Evolutionary conservation across 1,140 invertebrate genomes (phyloP).

Genomic region (Geopemphigus sp.): DNA sequence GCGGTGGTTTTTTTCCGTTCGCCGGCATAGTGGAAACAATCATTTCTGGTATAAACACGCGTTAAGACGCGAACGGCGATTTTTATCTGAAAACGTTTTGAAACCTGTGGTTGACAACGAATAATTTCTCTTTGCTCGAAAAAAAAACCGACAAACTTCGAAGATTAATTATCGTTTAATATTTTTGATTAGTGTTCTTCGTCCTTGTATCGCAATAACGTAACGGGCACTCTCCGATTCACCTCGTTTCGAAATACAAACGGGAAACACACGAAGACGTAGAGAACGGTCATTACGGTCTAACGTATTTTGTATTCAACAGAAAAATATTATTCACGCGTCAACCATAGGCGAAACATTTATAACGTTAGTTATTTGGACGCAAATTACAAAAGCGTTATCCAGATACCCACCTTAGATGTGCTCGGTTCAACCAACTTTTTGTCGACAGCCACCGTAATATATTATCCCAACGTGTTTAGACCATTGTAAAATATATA

Average conservation of each 20-base stretch:
- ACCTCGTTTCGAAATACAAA: too few species aligned
- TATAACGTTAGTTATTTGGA: constrained; percentile 2
- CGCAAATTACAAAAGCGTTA: neutral
- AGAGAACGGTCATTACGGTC: too few species aligned
- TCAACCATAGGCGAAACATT: neutral
- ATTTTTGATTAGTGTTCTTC: neutral
- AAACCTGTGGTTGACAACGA: neutral
- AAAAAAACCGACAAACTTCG: neutral
- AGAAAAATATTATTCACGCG: neutral
- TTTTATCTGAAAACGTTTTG: neutral
- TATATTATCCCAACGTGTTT: constrained; percentile 12
- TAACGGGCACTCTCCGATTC: too few species aligned
- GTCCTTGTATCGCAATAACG: too few species aligned
- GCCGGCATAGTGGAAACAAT: constrained; percentile 2
- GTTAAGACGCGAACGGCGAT: neutral
- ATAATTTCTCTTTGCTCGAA: constrained; percentile 10
- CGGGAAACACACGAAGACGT: too few species aligned
- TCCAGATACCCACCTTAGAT: neutral
- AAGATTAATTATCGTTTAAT: neutral
- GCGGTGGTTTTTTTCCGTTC: neutral
- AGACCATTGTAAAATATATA: neutral
- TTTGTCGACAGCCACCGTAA: constrained; percentile 15
- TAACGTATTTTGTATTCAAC: too few species aligned
- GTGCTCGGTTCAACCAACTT: neutral
- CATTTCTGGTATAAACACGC: neutral